Base-by-base conservation (phyloP, 1,140 invertebrate genomes). In the Hetaerina americana region DNA sequence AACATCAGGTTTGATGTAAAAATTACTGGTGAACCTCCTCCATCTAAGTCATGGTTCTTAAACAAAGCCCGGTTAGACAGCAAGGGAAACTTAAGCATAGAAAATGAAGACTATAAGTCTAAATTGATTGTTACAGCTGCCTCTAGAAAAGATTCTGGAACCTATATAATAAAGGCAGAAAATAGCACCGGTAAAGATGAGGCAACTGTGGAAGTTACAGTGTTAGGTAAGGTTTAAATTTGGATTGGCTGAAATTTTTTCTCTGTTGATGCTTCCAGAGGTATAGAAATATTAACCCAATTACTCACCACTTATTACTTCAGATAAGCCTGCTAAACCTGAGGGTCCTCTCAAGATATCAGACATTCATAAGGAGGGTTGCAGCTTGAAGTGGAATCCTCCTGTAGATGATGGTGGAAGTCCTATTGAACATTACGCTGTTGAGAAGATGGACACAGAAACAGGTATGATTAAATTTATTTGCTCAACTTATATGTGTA, bases 311-410 rank as follows among this genome's bases (percentile, higher is more conserved):
- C 2, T 57, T 12, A 12, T 12, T 2, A 5, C 72, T 73, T 57
- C 75, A 78, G 93, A 94, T 76, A 92, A 92, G 78, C 96, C 96
- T 22, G 87, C 87, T 24, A 89, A 91, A 79, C 96, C 96, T 26
- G 92, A 96, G 81, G 96, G 95, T 72, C 96, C 96, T 0, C 82
- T 98, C 3, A 92, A 94, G 80, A 89, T 95, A 22, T 89, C 89
- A 5, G 94, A 98, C 81, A 87, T 98, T 1, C 94, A 94, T 79
- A 93, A 94, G 78, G 95, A 98, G 79, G 94, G 95, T 22, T 96
- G 93, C 77, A 93, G 88, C 3, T 83, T 99, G 0, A 92, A 95
- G 81, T 99, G 96, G 96, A 94, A 96, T 78, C 88, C 93, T 74
- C 96, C 96, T 25, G 81, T 88, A 71, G 91, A 95, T 80, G 94